Evolutionary conservation across 2,113 vertebrate genomes (phyloP).

Genomic region (Coracopsis vasa): DNA sequence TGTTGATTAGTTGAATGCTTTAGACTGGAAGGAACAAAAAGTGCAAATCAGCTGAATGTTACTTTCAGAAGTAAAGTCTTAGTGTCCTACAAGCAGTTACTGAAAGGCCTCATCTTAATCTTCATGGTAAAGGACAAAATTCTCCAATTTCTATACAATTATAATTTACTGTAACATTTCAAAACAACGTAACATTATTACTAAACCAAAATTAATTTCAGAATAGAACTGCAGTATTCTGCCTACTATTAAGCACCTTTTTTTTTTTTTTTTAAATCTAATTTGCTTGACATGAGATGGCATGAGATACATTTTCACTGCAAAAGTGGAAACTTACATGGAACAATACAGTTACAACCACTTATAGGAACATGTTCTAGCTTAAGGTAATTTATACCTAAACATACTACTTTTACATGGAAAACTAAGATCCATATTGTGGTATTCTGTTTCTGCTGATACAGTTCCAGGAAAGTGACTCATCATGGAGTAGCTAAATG

Average conservation of each 20-base stretch:
- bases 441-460: background rate
- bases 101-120: conserved; percentile 55
- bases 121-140: conserved; percentile 48
- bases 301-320: conserved; percentile 37
- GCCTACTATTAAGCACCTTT: conserved; percentile 9
- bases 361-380: conserved; percentile 57
- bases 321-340: conserved; percentile 40
- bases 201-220: conserved; percentile 39
- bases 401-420: background rate
- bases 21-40: conserved; percentile 61
- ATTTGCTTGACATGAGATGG: conserved; percentile 45
- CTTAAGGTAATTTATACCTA: background rate
- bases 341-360: conserved; percentile 36
- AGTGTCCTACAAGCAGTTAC: conserved; percentile 61
- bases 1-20: conserved; percentile 69
- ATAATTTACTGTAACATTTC: conserved; percentile 46
- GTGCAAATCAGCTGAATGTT: conserved; percentile 56
- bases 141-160: conserved; percentile 35
- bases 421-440: background rate
- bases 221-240: conserved; percentile 41
- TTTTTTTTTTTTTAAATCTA: background rate
- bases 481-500: background rate
- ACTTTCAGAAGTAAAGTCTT: conserved; percentile 51
- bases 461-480: background rate
- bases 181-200: conserved; percentile 42